Percentiles rank a stretch among this genome's conserved stretches.
Evolutionary conservation across 2,888 invertebrate genomes (phyloP).

Genomic region (Agonopterix subpropinquella): DNA sequence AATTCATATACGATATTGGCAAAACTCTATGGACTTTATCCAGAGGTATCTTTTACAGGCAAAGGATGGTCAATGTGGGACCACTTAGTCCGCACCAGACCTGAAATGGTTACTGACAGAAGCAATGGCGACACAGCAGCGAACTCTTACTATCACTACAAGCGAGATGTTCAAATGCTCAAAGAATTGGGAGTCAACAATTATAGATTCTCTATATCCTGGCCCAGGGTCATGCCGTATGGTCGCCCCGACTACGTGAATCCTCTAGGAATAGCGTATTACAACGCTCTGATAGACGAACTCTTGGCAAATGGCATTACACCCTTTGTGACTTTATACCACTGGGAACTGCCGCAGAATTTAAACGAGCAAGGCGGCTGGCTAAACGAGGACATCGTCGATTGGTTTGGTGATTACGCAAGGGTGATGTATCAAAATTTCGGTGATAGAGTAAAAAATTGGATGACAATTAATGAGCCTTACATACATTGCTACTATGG

Average conservation of each 20-base stretch:
- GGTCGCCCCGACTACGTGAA: conserved; percentile 68
- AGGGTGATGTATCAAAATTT: conserved; percentile 44
- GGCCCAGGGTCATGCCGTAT: conserved; percentile 76
- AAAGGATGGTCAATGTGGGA: conserved; percentile 77
- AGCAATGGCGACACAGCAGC: conserved; percentile 73
- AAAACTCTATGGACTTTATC: neutral
- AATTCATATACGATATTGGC: neutral
- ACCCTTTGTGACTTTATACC: conserved; percentile 71
- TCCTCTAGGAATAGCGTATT: conserved; percentile 74
- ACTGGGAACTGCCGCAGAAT: conserved; percentile 64
- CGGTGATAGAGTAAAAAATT: conserved; percentile 61
- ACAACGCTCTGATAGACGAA: conserved; percentile 76
- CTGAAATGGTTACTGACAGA: conserved; percentile 59
- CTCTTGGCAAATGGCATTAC: conserved; percentile 72
- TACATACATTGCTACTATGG: conserved; percentile 37
- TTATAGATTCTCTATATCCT: conserved; percentile 73
- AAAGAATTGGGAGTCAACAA: conserved; percentile 47
- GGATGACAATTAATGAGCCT: conserved; percentile 76
- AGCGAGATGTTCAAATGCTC: conserved; percentile 58
- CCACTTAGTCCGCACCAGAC: conserved; percentile 51
- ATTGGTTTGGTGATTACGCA: conserved; percentile 59
- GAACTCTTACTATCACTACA: conserved; percentile 73
- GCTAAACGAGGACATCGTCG: conserved; percentile 43
- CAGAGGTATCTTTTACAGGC: conserved; percentile 31
- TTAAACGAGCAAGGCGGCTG: conserved; percentile 69